Base-by-base conservation (phyloP, 2,888 invertebrate species). In the Amiota mariae region DNA sequence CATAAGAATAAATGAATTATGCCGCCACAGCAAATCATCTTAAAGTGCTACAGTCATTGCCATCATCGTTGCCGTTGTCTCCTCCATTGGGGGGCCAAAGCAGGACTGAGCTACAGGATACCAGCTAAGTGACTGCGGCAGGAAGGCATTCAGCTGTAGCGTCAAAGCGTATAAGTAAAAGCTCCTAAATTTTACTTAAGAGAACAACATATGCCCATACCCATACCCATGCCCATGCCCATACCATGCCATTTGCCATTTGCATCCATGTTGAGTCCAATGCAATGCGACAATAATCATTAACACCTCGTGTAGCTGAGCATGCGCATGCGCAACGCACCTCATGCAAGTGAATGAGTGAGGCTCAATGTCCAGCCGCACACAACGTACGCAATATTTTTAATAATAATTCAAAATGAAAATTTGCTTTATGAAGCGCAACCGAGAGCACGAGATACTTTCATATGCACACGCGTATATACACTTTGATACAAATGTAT, bases 381-480 rank as follows among this genome's bases (percentile, higher is more conserved):
- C 54, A 67, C 8, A 56, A 48, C 67, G 20, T 18, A 59, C 59
- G 59, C 78, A 72, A 78, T 85, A 84, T 84, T 85, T 84, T 85
- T 77, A 84, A 87, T 87, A 88, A 90, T 89, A 90, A 89, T 88
- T 89, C 88, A 88, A 88, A 89, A 88, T 87, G 87, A 88, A 51
- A 89, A 89, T 90, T 89, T 88, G 87, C 87, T 89, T 89, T 89
- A 89, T 89, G 88, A 88, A 87, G 87, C 86, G 87, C 87, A 87
- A 87, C 87, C 82, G 77, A 76, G 77, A 78, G 80, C 84, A 75
- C 36, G 6, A 36, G 36, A 36, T 36, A 36, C 36, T 36, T 36
- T 36, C 6, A 36, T 36, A 36, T 36, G 36, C 36, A 36, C 8
- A 36, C 36, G 36, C 36, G 36, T 6, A 36, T 36, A 36, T 36